Conservation (phyloP, 2,888 invertebrate genomes). For the Patella ulyssiponensis region DNA sequence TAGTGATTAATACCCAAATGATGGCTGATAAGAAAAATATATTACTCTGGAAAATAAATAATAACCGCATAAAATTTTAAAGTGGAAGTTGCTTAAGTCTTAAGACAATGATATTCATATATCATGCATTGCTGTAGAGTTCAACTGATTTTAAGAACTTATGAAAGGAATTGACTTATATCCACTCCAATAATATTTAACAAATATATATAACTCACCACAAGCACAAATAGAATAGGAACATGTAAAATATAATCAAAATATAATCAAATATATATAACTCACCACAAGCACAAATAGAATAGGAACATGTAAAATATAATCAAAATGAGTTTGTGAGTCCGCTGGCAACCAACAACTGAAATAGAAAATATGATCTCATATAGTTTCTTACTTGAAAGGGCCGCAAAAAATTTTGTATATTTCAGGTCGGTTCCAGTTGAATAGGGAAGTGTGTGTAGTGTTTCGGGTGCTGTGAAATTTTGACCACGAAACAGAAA, state of each 20-base stretch:
- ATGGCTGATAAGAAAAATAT: slow-evolving; percentile 71
- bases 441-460: no score
- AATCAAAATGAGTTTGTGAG: slow-evolving; percentile 78
- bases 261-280: no score
- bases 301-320: slow-evolving; percentile 90
- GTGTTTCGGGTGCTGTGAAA: no score
- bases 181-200: no score
- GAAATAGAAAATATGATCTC: slow-evolving; percentile 61
- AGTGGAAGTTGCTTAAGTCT: not conserved
- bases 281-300: slow-evolving; percentile 86
- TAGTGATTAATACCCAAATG: slow-evolving; percentile 89
- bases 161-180: no score
- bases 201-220: slow-evolving; percentile 78
- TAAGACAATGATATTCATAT: not conserved
- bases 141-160: no score
- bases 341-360: slow-evolving; percentile 74
- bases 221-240: slow-evolving; percentile 86
- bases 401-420: no score
- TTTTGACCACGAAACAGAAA: no score
- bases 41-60: slow-evolving; percentile 65
- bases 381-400: no score
- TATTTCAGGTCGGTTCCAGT: no score
- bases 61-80: slow-evolving; percentile 11
- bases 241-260: slow-evolving; percentile 92
- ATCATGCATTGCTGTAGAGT: no score